These are phyloP conservation scores for Cyanoliseus patagonus DNA, from an alignment of 2,113 vertebrate species.

Conservation along the genomic window DNA sequence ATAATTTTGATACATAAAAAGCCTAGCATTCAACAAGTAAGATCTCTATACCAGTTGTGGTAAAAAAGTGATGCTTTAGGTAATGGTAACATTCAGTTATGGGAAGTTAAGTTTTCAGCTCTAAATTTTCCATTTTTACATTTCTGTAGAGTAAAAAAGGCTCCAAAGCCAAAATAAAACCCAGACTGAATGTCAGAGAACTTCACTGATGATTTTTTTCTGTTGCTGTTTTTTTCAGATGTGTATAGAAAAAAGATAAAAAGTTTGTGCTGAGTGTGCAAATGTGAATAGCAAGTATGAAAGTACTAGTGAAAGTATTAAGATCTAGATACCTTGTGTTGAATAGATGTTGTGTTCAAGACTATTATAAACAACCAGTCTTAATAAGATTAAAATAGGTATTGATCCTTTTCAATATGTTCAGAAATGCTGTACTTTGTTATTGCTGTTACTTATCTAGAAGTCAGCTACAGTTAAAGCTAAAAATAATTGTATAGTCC, in stretches of 20 bases:
- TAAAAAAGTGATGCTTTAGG: neutral
- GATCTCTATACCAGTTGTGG: neutral
- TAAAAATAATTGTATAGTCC: neutral
- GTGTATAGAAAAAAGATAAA: neutral
- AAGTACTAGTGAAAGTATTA: neutral
- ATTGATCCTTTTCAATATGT: neutral
- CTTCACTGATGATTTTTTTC: neutral
- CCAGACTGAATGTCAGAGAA: neutral
- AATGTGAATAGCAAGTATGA: neutral
- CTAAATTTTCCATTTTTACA: neutral
- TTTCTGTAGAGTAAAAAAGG: neutral
- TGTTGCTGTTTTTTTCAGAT: neutral
- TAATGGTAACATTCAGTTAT: neutral
- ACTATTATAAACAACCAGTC: neutral
- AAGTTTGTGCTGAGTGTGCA: neutral
- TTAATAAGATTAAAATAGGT: neutral
- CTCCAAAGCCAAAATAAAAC: neutral
- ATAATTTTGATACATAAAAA: neutral
- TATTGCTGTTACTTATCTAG: neutral
- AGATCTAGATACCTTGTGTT: neutral
- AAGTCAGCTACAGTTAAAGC: neutral
- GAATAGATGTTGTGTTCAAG: neutral
- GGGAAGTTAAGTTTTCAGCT: neutral
- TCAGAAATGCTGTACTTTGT: neutral
- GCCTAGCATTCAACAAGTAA: neutral